Percentiles rank a stretch among this genome's conserved stretches.
Evolutionary conservation across 2,888 invertebrate species (phyloP).

Genomic region (Rhagonycha lutea): DNA sequence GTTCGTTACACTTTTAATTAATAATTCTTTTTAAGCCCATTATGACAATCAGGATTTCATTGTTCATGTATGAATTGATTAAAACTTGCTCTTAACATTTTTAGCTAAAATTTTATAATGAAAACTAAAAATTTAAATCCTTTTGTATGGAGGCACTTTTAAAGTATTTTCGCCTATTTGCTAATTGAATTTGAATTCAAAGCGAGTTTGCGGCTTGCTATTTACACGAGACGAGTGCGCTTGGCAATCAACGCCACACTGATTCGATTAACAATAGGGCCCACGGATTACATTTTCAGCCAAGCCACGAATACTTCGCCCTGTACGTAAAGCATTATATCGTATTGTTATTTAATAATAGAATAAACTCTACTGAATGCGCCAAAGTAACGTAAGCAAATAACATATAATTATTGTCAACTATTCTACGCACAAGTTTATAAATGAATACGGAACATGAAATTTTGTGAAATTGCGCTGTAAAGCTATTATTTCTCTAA

Average conservation of each 20-base stretch:
- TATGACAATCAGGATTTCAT: not conserved
- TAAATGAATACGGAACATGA: not conserved
- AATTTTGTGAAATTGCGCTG: not conserved
- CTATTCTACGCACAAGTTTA: not conserved
- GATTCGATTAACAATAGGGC: constrained; percentile 36
- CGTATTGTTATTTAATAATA: constrained; percentile 20
- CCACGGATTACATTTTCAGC: constrained; percentile 32
- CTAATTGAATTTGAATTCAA: constrained; percentile 38
- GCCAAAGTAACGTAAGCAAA: constrained; percentile 15
- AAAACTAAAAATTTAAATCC: constrained; percentile 22
- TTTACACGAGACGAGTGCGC: constrained; percentile 35
- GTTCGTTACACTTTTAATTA: not conserved
- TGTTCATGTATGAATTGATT: not conserved
- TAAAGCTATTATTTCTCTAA: not conserved
- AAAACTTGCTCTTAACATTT: constrained; percentile 1
- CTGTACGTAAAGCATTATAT: constrained; percentile 8
- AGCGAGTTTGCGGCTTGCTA: constrained; percentile 35
- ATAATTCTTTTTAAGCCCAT: not conserved
- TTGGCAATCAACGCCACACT: constrained; percentile 37
- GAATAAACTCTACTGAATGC: constrained; percentile 5
- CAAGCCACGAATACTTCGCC: constrained; percentile 17
- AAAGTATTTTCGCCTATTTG: constrained; percentile 32
- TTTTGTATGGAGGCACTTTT: constrained; percentile 14
- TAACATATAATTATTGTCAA: constrained; percentile 1
- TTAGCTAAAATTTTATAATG: constrained; percentile 6